Evolutionary conservation across 1,140 invertebrate genomes (phyloP).

Genomic region (Odontomachus brunneus): DNA sequence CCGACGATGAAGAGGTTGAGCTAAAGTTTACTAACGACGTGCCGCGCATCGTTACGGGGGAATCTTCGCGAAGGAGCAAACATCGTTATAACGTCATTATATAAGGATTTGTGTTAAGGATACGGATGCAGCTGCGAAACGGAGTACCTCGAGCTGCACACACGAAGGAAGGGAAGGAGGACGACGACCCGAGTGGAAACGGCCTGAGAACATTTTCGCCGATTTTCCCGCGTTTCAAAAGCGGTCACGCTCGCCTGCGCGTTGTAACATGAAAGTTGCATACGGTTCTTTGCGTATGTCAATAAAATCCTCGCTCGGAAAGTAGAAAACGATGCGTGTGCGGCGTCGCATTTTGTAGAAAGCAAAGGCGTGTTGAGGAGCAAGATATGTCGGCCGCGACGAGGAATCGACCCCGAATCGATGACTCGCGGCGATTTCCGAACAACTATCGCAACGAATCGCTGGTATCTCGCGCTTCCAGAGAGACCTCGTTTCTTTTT

Average conservation of each 20-base stretch:
- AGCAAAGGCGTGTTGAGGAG: neutral
- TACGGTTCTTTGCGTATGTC: neutral
- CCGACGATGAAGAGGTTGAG: too few relatives aligned
- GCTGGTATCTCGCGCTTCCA: too few relatives aligned
- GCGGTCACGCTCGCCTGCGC: neutral
- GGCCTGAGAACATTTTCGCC: neutral
- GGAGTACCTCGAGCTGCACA: too few relatives aligned
- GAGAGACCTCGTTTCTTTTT: neutral
- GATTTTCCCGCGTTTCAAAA: conserved; percentile 10
- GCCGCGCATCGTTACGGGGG: too few relatives aligned
- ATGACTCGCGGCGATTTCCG: too few relatives aligned
- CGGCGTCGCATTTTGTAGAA: neutral
- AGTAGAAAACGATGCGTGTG: conserved; percentile 4
- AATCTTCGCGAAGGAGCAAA: too few relatives aligned
- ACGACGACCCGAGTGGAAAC: neutral
- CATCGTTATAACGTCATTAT: too few relatives aligned
- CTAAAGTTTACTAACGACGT: too few relatives aligned
- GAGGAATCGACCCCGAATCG: neutral
- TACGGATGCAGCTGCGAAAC: too few relatives aligned
- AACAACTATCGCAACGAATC: too few relatives aligned
- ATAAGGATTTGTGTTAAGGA: too few relatives aligned
- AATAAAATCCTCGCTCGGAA: conserved; percentile 4
- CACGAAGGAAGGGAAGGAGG: too few relatives aligned
- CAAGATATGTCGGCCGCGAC: neutral
- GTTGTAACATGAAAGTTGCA: conserved; percentile 10